Percentiles rank a stretch among this genome's conserved stretches.
Conservation (phyloP, 1,140 invertebrate species). For the Neomicropteryx cornuta region DNA sequence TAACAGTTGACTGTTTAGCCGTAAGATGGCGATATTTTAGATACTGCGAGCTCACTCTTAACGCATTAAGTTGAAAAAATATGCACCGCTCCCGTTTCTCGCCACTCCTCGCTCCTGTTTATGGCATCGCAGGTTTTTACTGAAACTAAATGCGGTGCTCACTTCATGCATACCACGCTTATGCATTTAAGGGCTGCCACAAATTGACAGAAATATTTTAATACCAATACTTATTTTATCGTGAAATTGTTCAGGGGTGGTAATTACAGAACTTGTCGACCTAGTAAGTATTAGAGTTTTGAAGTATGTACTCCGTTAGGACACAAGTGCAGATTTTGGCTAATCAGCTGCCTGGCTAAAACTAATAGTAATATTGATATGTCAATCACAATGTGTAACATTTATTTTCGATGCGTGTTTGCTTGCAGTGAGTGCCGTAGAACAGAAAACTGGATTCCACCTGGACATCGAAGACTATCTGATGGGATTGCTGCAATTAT, state of each 20-base stretch:
- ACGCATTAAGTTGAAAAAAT: too few species aligned
- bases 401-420: background rate
- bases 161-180: too few species aligned
- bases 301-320: background rate
- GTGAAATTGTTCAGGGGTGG: background rate
- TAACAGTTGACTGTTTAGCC: too few species aligned
- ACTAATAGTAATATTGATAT: conserved; percentile 4
- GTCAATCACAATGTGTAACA: conserved; percentile 2
- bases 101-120: too few species aligned
- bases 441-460: conserved; percentile 62
- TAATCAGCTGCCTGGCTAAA: background rate
- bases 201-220: background rate
- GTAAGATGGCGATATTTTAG: too few species aligned
- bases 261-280: conserved; percentile 6
- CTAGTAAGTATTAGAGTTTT: too few species aligned
- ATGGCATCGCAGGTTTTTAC: too few species aligned
- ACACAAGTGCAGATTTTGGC: background rate
- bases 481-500: conserved; percentile 68
- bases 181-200: too few species aligned
- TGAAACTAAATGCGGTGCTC: too few species aligned
- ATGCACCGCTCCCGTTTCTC: too few species aligned
- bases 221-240: background rate
- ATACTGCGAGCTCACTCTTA: too few species aligned
- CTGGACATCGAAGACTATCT: conserved; percentile 86
- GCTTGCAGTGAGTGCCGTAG: conserved; percentile 28